Conservation (phyloP, 2,888 invertebrate genomes). For the Trissolcus brochymenae region DNA sequence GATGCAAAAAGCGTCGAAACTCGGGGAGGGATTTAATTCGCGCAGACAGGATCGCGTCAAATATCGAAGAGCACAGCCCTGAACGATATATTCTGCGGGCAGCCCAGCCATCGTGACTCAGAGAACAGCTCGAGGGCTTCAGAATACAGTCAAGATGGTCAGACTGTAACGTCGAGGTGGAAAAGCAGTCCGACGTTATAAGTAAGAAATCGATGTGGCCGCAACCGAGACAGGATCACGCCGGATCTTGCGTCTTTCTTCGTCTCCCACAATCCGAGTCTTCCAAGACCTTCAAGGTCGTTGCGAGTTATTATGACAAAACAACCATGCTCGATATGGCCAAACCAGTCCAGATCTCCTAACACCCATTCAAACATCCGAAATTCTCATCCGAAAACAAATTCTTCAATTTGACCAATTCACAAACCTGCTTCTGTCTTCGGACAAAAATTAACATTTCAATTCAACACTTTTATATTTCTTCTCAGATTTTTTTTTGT, state of each 20-base stretch:
- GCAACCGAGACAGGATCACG: slow-evolving; percentile 41
- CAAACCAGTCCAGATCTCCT: slow-evolving; percentile 43
- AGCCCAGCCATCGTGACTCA: slow-evolving; percentile 38
- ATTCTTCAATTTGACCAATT: too few relatives aligned
- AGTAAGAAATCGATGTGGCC: slow-evolving; percentile 54
- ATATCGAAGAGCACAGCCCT: slow-evolving; percentile 37
- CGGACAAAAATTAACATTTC: background rate
- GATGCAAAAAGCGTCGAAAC: slow-evolving; percentile 30
- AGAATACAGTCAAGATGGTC: slow-evolving; percentile 36
- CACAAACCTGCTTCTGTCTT: too few relatives aligned
- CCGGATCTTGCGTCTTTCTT: slow-evolving; percentile 38
- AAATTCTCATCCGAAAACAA: too few relatives aligned
- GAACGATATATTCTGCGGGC: slow-evolving; percentile 40
- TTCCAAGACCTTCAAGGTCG: slow-evolving; percentile 49
- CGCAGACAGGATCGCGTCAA: slow-evolving; percentile 42
- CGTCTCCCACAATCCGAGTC: slow-evolving; percentile 33
- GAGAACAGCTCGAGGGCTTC: slow-evolving; percentile 38
- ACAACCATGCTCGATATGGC: slow-evolving; percentile 32
- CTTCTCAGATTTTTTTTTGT: too few relatives aligned
- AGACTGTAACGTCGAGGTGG: slow-evolving; percentile 43
- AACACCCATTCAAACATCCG: slow-evolving; percentile 27
- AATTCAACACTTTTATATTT: background rate
- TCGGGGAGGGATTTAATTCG: slow-evolving; percentile 44
- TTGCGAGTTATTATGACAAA: slow-evolving; percentile 51
- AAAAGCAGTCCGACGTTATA: slow-evolving; percentile 41